These are phyloP conservation scores for Montipora foliosa DNA, from an alignment of 64 coral and sea anemone species.

Conservation along the genomic window DNA sequence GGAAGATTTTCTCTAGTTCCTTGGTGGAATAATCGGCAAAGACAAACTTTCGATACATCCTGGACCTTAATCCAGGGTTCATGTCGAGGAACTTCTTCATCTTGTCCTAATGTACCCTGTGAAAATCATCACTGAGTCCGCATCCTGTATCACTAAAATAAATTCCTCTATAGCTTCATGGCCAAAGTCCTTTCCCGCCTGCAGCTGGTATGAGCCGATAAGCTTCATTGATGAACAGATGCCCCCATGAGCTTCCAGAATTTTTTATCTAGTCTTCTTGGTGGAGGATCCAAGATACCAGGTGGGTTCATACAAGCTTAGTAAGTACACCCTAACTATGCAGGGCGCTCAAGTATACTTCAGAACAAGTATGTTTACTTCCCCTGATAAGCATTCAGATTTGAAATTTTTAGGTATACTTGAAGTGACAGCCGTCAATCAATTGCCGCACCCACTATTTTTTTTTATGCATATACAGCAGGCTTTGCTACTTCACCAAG, in stretches of 20 bases:
- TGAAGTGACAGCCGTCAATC: too few relatives aligned
- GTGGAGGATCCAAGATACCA: constrained; percentile 44
- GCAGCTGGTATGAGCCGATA: constrained; percentile 18
- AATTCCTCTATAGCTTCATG: constrained; percentile 53
- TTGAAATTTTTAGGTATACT: too few relatives aligned
- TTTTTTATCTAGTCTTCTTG: constrained; percentile 48
- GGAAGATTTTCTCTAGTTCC: constrained; percentile 40
- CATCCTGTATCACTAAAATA: constrained; percentile 51
- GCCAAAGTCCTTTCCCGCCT: constrained; percentile 47
- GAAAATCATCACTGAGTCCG: constrained; percentile 64
- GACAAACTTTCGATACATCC: constrained; percentile 35
- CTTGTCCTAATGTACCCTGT: constrained; percentile 42
- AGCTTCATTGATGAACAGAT: constrained; percentile 65
- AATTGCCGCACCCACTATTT: too few relatives aligned
- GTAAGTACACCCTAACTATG: too few relatives aligned
- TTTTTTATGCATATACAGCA: too few relatives aligned
- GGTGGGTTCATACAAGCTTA: neutral
- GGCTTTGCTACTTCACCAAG: too few relatives aligned
- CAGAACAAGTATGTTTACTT: too few relatives aligned
- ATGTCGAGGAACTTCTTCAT: constrained; percentile 37
- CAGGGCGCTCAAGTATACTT: too few relatives aligned
- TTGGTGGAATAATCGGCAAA: constrained; percentile 57
- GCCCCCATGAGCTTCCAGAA: constrained; percentile 24
- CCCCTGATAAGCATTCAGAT: too few relatives aligned
- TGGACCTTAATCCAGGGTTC: constrained; percentile 37